Conservation (phyloP, 2,113 vertebrate genomes). For the Phrynosoma blainvillii region DNA sequence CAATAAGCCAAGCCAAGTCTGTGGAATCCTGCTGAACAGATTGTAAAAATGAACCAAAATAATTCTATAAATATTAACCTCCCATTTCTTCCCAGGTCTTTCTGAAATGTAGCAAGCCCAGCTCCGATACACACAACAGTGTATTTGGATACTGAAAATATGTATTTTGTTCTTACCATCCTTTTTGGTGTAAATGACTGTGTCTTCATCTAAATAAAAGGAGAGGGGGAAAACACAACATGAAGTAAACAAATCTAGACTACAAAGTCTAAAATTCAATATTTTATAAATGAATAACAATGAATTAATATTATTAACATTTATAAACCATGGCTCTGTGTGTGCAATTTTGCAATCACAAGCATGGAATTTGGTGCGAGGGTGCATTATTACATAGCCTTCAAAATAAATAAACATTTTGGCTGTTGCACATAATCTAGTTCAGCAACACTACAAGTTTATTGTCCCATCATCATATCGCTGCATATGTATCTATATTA, state of each 20-base stretch:
- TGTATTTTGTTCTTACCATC: conserved; percentile 76
- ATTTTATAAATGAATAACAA: neutral
- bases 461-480: neutral
- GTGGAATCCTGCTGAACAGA: neutral
- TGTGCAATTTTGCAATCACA: neutral
- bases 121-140: neutral
- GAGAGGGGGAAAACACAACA: conserved; percentile 16
- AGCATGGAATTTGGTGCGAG: neutral
- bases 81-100: neutral
- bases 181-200: conserved; percentile 68
- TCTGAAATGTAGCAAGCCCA: neutral
- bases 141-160: neutral
- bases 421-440: neutral
- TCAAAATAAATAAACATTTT: neutral
- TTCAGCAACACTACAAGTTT: neutral
- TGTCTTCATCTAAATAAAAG: conserved; percentile 78
- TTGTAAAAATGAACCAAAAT: neutral
- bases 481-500: neutral
- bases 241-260: neutral
- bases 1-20: neutral
- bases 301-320: neutral
- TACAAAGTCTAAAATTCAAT: conserved; percentile 4
- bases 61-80: neutral
- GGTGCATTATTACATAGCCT: neutral
- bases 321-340: neutral